Evolutionary conservation across 37 sponge, comb jelly and placozoan species (phyloP).

Genomic region (Lycopodina hypogea): DNA sequence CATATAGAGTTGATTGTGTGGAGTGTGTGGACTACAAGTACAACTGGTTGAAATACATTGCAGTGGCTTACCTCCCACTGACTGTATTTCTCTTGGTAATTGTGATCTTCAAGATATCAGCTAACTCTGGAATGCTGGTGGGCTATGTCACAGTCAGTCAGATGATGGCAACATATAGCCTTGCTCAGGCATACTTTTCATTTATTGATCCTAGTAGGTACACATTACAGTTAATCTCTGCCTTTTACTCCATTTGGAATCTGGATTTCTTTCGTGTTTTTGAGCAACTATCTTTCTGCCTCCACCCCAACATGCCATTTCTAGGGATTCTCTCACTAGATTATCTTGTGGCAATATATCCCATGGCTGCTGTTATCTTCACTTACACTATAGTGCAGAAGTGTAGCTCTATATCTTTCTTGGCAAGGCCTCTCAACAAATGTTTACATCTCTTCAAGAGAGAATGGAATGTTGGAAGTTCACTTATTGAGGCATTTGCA

Average conservation of each 20-base stretch:
- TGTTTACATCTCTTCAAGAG: slow-evolving; percentile 1
- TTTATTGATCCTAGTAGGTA: not conserved
- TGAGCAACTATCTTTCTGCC: slow-evolving; percentile 3
- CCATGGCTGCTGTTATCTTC: slow-evolving; percentile 1
- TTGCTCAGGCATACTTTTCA: not conserved
- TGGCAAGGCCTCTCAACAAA: slow-evolving; percentile 9
- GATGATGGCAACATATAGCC: not conserved
- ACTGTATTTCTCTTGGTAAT: slow-evolving; percentile 45
- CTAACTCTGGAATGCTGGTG: not conserved
- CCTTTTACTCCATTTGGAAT: slow-evolving; percentile 24
- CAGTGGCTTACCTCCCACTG: slow-evolving; percentile 41
- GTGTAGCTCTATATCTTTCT: not conserved
- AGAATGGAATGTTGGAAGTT: not conserved
- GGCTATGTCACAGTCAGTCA: slow-evolving; percentile 5
- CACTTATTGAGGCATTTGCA: slow-evolving; percentile 11
- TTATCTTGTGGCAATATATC: slow-evolving; percentile 18
- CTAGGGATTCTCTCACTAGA: slow-evolving; percentile 1
- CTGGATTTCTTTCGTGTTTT: slow-evolving; percentile 35
- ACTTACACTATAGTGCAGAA: slow-evolving; percentile 2
- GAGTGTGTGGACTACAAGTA: slow-evolving; percentile 3
- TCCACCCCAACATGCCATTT: not conserved
- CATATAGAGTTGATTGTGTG: slow-evolving; percentile 30
- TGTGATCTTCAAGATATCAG: slow-evolving; percentile 53
- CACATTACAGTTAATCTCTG: not conserved
- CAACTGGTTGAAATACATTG: slow-evolving; percentile 29